A percentile compares a stretch with the other conserved stretches of the same genome.
phyloP scores from a whole-genome alignment of 2,888 invertebrate species.

The Hoplodrina ambigua region DNA sequence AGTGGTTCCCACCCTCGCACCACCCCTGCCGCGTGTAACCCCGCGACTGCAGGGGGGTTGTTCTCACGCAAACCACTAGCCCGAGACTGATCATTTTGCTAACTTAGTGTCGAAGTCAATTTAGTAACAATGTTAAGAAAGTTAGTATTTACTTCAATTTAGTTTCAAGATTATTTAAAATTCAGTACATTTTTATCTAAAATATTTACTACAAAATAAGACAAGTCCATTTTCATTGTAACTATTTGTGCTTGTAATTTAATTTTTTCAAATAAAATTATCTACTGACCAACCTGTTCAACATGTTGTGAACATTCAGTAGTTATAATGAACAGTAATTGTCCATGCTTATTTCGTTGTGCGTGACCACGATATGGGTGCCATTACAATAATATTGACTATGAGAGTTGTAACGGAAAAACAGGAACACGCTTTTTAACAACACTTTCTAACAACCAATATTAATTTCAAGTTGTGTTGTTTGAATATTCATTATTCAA shows the following conservation, averaged over 20 bases:
- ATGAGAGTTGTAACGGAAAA: conserved; percentile 55
- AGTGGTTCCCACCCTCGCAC: conserved; percentile 70
- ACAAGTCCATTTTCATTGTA: not conserved
- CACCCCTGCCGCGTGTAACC: conserved; percentile 65
- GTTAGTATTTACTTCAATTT: conserved; percentile 43
- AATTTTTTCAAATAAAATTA: conserved; percentile 20
- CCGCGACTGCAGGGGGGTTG: conserved; percentile 66
- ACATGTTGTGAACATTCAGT: conserved; percentile 60
- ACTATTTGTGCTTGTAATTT: not conserved
- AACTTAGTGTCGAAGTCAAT: conserved; percentile 67
- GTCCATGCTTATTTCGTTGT: conserved; percentile 61
- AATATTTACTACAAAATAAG: too few relatives aligned
- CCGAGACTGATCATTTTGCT: conserved; percentile 84
- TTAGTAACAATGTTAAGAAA: conserved; percentile 42
- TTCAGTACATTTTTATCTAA: too few relatives aligned
- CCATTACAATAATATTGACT: conserved; percentile 64
- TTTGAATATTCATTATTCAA: conserved; percentile 55
- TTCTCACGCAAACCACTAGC: conserved; percentile 85
- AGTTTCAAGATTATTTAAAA: too few relatives aligned
- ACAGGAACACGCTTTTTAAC: conserved; percentile 38
- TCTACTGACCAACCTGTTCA: conserved; percentile 42
- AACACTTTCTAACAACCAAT: conserved; percentile 50
- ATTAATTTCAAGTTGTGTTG: conserved; percentile 22
- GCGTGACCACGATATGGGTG: conserved; percentile 66
- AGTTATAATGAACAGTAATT: conserved; percentile 65